Evolutionary conservation across 1,140 invertebrate species (phyloP), one percentile per base, ranked within the genome.

Genomic region (Leucophenga varia): DNA sequence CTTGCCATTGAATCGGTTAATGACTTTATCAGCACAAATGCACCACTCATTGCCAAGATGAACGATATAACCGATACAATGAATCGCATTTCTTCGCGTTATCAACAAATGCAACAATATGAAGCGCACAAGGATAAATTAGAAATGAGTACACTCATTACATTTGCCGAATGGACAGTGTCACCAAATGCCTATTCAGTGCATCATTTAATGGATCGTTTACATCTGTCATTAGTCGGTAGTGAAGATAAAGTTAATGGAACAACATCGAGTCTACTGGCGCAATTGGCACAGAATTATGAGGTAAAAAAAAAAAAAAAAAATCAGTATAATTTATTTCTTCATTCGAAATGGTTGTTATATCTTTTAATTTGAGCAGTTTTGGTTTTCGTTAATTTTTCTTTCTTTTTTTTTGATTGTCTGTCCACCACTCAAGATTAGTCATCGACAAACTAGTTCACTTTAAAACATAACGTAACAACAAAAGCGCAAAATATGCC

Each of bases 131-230:
- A 79, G 39, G 77, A 76, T 28, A 72, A 79, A 21, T 76, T 83
- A 25, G 86, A 89, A 61, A 68, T 71, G 25, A 77, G 76, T 32
- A 90, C 88, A 1, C 56, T 89, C 19, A 73, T 85, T 55, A 81
- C 84, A 54, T 89, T 89, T 54, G 86, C 87, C 0, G 74, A 76
- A 31, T 81, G 78, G 61, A 83, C 82, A 5, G 81, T 88, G 1
- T 84, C 84, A 0, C 83, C 85, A 32, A 80, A 80, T 49, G 65
- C 80, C 0, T 76, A 80, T 21, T 84, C 84, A 1, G 70, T 89
- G 19, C 79, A 81, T 13, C 80, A 81, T 45, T 55, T 88, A n/a
- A 64, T 90, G 36, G 82, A 86, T 55, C 77, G 81, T 1, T 78
- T 90, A 10, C 84, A 89, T 61, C 72, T 79, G 1, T 76, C 84